Base-by-base conservation (phyloP, 2,113 vertebrate genomes). In the Spizaetus ornatus region DNA sequence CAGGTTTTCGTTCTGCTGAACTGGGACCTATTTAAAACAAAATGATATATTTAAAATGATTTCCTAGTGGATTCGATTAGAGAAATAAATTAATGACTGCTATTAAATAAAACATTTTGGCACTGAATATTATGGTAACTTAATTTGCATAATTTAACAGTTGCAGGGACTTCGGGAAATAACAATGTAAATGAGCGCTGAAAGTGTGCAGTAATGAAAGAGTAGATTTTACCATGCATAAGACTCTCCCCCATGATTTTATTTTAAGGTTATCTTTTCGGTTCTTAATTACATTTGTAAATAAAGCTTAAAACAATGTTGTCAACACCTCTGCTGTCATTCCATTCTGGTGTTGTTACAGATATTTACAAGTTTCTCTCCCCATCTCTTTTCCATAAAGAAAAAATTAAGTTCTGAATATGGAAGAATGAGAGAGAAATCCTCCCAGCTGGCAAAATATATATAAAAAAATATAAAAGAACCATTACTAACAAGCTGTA, bases 91-190 rank as follows among this genome's bases (percentile, higher is more conserved):
- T 97, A 96, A 92, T 93, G 88, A 79, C 88, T 86, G 81, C 94
- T 96, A 95, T 97, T 97, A 95, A 97, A 97, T 97, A 97, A 97
- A 97, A 97, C 93, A 96, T 97, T 97, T 95, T 89, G 73, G 70
- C 77, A 93, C 83, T 85, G 96, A 92, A 87, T 95, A 95, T 92
- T 95, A 94, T 86, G 77, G 92, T 61, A 97, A 82, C 70, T 95
- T 91, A 69, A 97, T 96, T 97, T 97, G 88, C 96, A 97, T 97
- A 97, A 96, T 95, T 96, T 96, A 97, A 93, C 94, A 94, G 93
- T 97, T 89, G 94, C 88, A 95, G 83, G 77, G 91, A 95, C 86
- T 97, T 95, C 48, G 36, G 91, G 95, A 97, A 96, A 97, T 95
- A 97, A 97, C 88, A 96, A 92, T 93, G 90, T 81, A 97, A 97